Base-by-base conservation (phyloP, 2,797 vertebrate genomes). In the Falco peregrinus region DNA sequence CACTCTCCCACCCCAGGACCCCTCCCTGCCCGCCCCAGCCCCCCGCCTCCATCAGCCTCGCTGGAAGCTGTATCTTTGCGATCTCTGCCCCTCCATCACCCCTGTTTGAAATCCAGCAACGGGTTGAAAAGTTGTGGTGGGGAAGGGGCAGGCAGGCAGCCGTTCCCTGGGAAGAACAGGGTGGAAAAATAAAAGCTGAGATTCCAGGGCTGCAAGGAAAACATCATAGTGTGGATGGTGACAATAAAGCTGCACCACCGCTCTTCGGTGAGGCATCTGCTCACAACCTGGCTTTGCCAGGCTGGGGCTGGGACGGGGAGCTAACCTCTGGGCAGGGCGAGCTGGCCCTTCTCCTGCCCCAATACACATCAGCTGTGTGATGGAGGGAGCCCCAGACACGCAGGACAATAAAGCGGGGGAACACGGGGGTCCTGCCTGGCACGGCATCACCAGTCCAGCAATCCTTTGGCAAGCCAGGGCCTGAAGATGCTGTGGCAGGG, bases 141-240 rank as follows among this genome's bases (percentile, higher is more conserved):
- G 87, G 77, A 60, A 47, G 73, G 61, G 71, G 64, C 48, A 67
- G 67, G 75, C 41, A 71, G 61, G 63, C 78, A 22, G 75, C 65
- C 22, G 1, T 22, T 61, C 60, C 57, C 71, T 68, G 48, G 83
- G 95, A 87, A 94, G 51, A 69, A 47, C 14, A 0, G 60, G 51
- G 33, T 67, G 87, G 69, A 69, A 88, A 94, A 96, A 94, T 90
- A 94, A 93, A 91, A 83, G 65, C 63, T 21, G 78, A 31, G 87
- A 91, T 84, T 92, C 84, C 89, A 81, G 75, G 78, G 87, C 76
- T 76, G 82, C 19, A 71, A 83, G 84, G 82, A 87, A 90, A 91
- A 96, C 95, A 96, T 97, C 95, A 96, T 97, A 97, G 94, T 12
- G 37, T 0, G 59, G 69, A 6, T 1, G 29, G 26, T 3, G 37